phyloP scores from a whole-genome alignment of 2,113 vertebrate species.

The Tamias sibiricus region DNA sequence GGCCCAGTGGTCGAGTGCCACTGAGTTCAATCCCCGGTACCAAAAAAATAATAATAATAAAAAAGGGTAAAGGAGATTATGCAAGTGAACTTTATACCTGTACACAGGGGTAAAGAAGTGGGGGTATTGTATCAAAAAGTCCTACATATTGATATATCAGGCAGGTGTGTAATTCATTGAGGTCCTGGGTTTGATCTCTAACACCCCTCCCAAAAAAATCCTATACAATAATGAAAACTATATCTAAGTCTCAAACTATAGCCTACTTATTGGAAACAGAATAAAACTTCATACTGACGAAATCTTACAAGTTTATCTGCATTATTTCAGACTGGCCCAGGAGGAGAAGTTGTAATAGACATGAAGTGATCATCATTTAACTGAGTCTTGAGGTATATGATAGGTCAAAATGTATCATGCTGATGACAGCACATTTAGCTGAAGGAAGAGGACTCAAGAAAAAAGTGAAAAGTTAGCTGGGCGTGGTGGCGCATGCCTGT shows the following conservation, averaged over 20 bases:
- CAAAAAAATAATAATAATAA: too few species aligned
- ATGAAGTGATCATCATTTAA: slow-evolving; percentile 5
- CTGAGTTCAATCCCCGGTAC: too few species aligned
- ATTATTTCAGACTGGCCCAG: slow-evolving; percentile 29
- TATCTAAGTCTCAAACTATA: neutral
- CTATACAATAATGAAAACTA: neutral
- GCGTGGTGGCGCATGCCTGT: too few species aligned
- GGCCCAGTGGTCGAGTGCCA: too few species aligned
- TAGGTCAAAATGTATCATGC: neutral
- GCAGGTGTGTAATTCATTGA: neutral
- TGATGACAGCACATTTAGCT: neutral
- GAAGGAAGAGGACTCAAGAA: neutral
- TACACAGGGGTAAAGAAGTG: neutral
- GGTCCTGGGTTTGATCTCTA: neutral
- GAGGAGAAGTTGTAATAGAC: neutral
- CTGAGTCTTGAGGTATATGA: neutral
- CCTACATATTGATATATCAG: neutral
- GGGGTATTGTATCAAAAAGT: neutral
- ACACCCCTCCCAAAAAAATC: neutral
- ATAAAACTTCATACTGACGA: slow-evolving; percentile 38
- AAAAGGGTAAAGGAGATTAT: too few species aligned
- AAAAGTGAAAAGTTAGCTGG: slow-evolving; percentile 30
- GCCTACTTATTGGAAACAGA: slow-evolving; percentile 31
- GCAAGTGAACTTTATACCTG: neutral
- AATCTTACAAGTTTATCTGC: neutral